phyloP scores from a whole-genome alignment of 2,113 vertebrate species.

The Festucalex cinctus region DNA sequence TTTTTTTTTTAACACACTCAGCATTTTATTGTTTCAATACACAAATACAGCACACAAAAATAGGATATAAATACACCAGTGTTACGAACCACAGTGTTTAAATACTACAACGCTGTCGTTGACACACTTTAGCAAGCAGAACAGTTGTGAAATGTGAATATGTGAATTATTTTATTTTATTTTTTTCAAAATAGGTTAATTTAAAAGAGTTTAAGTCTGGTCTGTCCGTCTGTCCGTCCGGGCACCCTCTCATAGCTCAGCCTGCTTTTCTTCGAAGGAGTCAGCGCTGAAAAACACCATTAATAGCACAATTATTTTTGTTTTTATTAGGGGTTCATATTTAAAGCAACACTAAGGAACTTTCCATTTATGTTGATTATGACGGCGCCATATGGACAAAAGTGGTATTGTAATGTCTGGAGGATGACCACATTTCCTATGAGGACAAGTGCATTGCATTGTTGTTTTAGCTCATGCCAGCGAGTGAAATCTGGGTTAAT shows the following conservation, averaged over 20 bases:
- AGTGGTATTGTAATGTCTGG: no score
- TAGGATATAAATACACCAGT: neutral
- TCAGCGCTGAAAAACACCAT: constrained; percentile 45
- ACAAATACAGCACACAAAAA: neutral
- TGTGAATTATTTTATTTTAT: neutral
- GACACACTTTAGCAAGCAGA: neutral
- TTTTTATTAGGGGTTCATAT: no score
- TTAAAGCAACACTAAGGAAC: no score
- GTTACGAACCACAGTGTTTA: neutral
- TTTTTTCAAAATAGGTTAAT: neutral
- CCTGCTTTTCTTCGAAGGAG: constrained; percentile 74
- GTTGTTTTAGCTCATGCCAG: no score
- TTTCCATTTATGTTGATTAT: no score
- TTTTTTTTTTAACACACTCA: constrained; percentile 3
- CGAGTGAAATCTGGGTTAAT: no score
- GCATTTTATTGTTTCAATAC: neutral
- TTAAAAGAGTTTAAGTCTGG: constrained; percentile 84
- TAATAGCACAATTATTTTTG: neutral
- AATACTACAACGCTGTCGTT: neutral
- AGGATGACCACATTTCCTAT: no score
- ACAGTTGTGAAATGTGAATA: neutral
- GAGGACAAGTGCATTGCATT: no score
- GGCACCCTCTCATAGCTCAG: constrained; percentile 84
- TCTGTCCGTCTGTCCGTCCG: constrained; percentile 88
- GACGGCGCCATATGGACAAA: no score